Evolutionary conservation across 2,797 vertebrate species (phyloP).

Genomic region (Amniataba percoides): DNA sequence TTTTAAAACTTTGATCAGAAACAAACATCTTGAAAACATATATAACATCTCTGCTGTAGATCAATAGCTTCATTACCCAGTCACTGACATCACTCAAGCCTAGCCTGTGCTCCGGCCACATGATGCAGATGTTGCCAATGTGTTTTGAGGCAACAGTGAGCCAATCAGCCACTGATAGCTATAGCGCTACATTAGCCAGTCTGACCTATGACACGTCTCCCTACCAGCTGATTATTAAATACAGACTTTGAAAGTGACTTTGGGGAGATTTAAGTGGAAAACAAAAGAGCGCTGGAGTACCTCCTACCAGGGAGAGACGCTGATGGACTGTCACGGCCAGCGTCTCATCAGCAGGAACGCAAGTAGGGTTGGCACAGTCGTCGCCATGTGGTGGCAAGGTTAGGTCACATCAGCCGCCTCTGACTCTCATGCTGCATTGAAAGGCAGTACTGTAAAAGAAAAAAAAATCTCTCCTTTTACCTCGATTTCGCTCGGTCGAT

Average conservation of each 20-base stretch:
- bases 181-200: conserved; percentile 63
- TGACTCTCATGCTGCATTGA: conserved; percentile 55
- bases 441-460: conserved; percentile 36
- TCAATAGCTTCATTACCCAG: not conserved
- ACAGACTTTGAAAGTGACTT: conserved; percentile 78
- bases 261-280: conserved; percentile 62
- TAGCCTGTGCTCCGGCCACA: not conserved
- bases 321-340: conserved; percentile 82
- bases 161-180: conserved; percentile 70
- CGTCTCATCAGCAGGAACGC: conserved; percentile 74
- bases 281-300: conserved; percentile 57
- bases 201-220: conserved; percentile 65
- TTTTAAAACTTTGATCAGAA: not conserved
- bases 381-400: conserved; percentile 79
- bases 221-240: conserved; percentile 73
- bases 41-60: not conserved
- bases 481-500: conserved; percentile 36
- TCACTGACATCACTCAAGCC: not conserved
- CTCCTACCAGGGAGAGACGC: conserved; percentile 65
- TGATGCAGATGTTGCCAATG: not conserved
- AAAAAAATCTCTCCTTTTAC: conserved; percentile 14
- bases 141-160: conserved; percentile 38
- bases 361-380: conserved; percentile 66
- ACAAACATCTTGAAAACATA: not conserved
- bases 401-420: conserved; percentile 75